Conservation (phyloP, 2,797 vertebrate genomes). For the Tarsius wallacei region DNA sequence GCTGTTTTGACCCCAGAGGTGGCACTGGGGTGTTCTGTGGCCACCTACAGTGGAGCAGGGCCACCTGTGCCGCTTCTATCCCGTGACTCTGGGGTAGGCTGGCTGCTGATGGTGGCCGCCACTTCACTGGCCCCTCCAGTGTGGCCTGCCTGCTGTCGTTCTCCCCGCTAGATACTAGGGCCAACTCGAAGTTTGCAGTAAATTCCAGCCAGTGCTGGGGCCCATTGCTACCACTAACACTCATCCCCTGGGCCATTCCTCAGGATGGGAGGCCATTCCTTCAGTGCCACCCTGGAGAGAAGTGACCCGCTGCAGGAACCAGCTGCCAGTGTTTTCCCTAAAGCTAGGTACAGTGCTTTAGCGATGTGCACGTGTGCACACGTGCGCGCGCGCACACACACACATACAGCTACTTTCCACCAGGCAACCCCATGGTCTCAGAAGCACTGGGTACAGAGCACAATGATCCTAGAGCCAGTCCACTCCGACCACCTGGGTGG, state of each 20-base stretch:
- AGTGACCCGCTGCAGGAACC: not conserved
- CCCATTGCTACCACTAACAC: not conserved
- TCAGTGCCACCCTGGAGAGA: not conserved
- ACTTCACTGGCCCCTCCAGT: not conserved
- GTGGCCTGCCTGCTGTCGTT: too few species aligned
- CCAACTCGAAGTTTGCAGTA: not conserved
- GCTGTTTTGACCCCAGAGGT: not conserved
- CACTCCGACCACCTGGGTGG: not conserved
- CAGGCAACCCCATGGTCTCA: not conserved
- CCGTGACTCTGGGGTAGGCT: not conserved
- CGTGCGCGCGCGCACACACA: not conserved
- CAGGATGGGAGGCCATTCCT: not conserved
- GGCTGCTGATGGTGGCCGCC: fast-evolving
- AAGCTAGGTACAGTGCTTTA: not conserved
- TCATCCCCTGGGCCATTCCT: not conserved
- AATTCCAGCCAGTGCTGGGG: fast-evolving
- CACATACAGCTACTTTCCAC: not conserved
- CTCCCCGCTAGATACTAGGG: not conserved
- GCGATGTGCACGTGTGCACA: fast-evolving
- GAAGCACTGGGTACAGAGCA: not conserved
- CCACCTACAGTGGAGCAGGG: not conserved
- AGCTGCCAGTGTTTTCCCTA: not conserved
- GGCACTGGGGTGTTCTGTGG: too few species aligned
- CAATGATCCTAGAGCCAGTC: not conserved
- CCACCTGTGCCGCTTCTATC: not conserved